Evolutionary conservation across 2,113 vertebrate genomes (phyloP).

Genomic region (Tichodroma muraria): DNA sequence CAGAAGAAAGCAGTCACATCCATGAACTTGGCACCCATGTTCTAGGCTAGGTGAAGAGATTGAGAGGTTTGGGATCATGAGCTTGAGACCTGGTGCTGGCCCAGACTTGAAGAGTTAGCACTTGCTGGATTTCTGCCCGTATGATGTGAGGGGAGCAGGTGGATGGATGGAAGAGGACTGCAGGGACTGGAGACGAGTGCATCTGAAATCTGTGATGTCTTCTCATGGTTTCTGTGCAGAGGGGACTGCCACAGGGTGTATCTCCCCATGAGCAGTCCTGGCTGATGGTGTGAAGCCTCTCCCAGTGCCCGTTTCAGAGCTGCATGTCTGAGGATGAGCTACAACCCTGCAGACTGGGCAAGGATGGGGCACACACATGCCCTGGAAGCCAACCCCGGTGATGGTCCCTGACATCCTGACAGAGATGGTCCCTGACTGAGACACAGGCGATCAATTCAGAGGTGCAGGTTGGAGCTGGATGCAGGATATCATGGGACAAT

Average conservation of each 20-base stretch:
- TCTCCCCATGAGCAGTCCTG: accelerated
- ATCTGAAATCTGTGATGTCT: not conserved
- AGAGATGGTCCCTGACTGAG: not conserved
- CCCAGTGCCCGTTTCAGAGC: accelerated
- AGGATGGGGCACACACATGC: not conserved
- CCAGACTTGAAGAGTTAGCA: not conserved
- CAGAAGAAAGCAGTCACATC: not conserved
- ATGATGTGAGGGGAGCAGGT: not conserved
- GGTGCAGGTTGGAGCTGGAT: not conserved
- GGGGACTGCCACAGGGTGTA: too few species aligned
- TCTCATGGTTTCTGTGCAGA: not conserved
- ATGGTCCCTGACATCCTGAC: not conserved
- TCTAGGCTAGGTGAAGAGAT: not conserved
- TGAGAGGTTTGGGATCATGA: not conserved
- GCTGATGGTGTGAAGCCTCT: not conserved
- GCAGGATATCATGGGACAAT: not conserved
- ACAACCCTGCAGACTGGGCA: not conserved
- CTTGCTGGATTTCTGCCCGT: not conserved
- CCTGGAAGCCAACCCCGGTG: too few species aligned
- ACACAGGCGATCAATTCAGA: not conserved
- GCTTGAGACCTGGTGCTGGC: not conserved
- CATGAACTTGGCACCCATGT: not conserved
- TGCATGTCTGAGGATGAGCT: not conserved
- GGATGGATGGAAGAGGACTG: not conserved
- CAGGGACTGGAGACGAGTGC: not conserved